Evolutionary conservation across 2,113 vertebrate species (phyloP).

Genomic region (Megaleporinus macrocephalus): DNA sequence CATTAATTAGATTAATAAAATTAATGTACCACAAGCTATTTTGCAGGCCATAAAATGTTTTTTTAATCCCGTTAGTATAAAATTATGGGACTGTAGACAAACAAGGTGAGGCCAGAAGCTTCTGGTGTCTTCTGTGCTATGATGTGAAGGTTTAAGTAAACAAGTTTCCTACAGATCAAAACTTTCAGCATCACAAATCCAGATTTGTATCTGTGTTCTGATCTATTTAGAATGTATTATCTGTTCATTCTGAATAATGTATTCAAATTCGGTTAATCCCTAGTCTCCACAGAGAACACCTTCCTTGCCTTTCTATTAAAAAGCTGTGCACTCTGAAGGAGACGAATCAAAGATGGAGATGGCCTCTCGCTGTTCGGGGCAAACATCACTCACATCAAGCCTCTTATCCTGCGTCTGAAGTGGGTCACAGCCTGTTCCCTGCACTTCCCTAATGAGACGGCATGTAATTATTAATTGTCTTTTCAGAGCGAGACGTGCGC

Average conservation of each 20-base stretch:
- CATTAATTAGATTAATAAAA: too few relatives aligned
- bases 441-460: constrained; percentile 37
- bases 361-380: not conserved
- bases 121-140: too few relatives aligned
- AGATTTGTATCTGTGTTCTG: not conserved
- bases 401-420: constrained; percentile 32
- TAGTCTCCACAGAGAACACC: not conserved
- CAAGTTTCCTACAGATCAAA: not conserved
- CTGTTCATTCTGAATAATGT: not conserved
- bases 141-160: too few relatives aligned
- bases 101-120: too few relatives aligned
- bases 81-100: too few relatives aligned
- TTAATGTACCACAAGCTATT: too few relatives aligned
- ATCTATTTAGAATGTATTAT: not conserved
- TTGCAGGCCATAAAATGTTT: too few relatives aligned
- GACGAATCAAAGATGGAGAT: constrained; percentile 32
- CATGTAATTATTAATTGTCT: constrained; percentile 51
- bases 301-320: constrained; percentile 26
- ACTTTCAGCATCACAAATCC: not conserved
- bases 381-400: constrained; percentile 35
- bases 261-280: not conserved
- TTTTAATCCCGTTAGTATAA: too few relatives aligned
- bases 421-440: constrained; percentile 48
- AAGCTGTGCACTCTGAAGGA: not conserved
- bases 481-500: constrained; percentile 39